Conservation (phyloP, 2,888 invertebrate species). For the Acheta domesticus region DNA sequence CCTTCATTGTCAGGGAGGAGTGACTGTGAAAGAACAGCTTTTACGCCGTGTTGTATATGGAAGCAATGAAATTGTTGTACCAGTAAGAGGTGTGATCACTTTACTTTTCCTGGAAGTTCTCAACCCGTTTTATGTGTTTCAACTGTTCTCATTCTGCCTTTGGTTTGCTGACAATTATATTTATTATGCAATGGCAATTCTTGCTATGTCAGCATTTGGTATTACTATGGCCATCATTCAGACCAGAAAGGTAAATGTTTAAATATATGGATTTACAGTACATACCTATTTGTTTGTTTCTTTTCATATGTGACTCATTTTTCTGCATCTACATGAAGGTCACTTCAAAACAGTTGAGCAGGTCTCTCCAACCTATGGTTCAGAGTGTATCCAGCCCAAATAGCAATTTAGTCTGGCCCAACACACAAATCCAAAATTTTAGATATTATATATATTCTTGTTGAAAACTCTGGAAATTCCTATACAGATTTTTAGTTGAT, state of each 20-base stretch:
- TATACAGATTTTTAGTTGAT: too few relatives aligned
- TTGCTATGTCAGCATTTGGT: conserved; percentile 78
- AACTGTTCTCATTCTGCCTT: conserved; percentile 82
- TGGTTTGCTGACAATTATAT: conserved; percentile 89
- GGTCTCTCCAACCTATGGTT: too few relatives aligned
- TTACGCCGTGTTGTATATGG: conserved; percentile 76
- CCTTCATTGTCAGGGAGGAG: conserved; percentile 61
- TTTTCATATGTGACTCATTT: conserved; percentile 22
- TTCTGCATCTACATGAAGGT: too few relatives aligned
- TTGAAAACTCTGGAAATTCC: too few relatives aligned
- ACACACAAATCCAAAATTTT: too few relatives aligned
- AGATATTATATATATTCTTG: too few relatives aligned
- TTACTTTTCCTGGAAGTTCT: conserved; percentile 77
- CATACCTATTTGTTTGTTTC: neutral
- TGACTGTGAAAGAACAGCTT: conserved; percentile 56
- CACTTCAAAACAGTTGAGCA: too few relatives aligned
- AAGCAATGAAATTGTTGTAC: conserved; percentile 77
- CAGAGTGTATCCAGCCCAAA: too few relatives aligned
- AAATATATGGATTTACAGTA: neutral
- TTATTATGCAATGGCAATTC: conserved; percentile 83
- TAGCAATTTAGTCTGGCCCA: too few relatives aligned
- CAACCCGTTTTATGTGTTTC: conserved; percentile 95
- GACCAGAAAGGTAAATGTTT: conserved; percentile 66
- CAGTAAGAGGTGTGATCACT: conserved; percentile 67
- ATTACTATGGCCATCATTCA: conserved; percentile 80